Conservation (phyloP, 2,888 invertebrate genomes). For the Conchocele bisecta region DNA sequence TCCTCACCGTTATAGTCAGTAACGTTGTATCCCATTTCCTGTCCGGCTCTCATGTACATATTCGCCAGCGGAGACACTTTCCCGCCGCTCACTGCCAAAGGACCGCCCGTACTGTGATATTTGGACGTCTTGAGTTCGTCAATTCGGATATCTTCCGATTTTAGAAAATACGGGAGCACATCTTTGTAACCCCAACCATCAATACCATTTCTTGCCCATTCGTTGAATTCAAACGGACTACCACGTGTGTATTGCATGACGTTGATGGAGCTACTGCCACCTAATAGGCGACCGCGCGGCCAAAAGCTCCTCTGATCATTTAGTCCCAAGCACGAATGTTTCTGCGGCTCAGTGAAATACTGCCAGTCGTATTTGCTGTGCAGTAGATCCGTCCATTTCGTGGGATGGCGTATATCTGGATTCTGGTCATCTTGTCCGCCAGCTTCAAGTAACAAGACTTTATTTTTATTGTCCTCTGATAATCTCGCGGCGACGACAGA, state of each 20-base stretch:
- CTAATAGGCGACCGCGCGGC: constrained; percentile 94
- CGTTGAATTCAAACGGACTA: constrained; percentile 91
- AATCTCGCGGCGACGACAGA: not conserved
- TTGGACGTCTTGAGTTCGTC: constrained; percentile 5
- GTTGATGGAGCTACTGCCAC: constrained; percentile 93
- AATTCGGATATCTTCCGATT: constrained; percentile 63
- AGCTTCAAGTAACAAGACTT: constrained; percentile 64
- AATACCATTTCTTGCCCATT: constrained; percentile 93
- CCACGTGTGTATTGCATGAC: constrained; percentile 96
- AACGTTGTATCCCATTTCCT: constrained; percentile 16
- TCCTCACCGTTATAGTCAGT: constrained; percentile 23
- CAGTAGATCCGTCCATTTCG: constrained; percentile 81
- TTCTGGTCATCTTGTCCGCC: constrained; percentile 82
- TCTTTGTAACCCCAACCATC: constrained; percentile 93
- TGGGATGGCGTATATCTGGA: constrained; percentile 82
- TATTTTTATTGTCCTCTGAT: not conserved
- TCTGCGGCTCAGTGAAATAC: constrained; percentile 82
- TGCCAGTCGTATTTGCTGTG: constrained; percentile 76
- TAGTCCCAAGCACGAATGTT: constrained; percentile 83
- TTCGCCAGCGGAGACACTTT: constrained; percentile 57
- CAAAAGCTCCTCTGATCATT: constrained; percentile 9
- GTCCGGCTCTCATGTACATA: constrained; percentile 11
- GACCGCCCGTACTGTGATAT: constrained; percentile 2
- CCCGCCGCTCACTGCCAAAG: constrained; percentile 49
- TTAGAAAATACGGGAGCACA: constrained; percentile 86